Conservation (phyloP, 1,140 invertebrate species). For the Carposina sasakii region DNA sequence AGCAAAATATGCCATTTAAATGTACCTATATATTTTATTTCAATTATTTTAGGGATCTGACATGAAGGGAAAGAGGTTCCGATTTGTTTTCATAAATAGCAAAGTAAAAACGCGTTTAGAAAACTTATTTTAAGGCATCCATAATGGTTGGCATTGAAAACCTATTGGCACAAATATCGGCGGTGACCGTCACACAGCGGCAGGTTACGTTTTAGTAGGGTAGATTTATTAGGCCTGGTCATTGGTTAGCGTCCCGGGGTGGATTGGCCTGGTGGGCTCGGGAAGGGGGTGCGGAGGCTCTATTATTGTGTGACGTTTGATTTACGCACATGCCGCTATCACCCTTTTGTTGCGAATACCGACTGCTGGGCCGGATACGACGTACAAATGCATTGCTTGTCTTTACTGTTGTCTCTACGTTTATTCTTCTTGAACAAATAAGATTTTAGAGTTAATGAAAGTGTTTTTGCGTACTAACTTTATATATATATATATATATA, state of each 20-base stretch:
- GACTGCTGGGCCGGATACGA: constrained; percentile 49
- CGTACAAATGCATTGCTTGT: constrained; percentile 36
- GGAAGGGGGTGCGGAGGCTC: constrained; percentile 41
- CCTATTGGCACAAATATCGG: constrained; percentile 53
- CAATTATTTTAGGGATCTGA: too few relatives aligned
- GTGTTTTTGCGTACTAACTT: too few relatives aligned
- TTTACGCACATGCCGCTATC: constrained; percentile 67
- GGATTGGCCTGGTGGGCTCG: constrained; percentile 29
- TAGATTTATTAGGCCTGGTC: constrained; percentile 57
- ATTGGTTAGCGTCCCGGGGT: constrained; percentile 35
- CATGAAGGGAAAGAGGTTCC: too few relatives aligned
- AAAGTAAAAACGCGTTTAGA: too few relatives aligned
- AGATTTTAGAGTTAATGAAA: too few relatives aligned
- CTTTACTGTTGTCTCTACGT: too few relatives aligned
- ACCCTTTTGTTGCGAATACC: constrained; percentile 65
- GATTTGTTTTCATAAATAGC: too few relatives aligned
- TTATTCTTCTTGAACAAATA: too few relatives aligned
- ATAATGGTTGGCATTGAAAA: constrained; percentile 42
- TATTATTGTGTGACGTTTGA: constrained; percentile 68
- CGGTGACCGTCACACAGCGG: constrained; percentile 34
- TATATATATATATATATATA: too few relatives aligned
- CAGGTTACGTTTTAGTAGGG: constrained; percentile 51
- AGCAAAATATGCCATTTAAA: too few relatives aligned
- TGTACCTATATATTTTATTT: too few relatives aligned
- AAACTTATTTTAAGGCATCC: too few relatives aligned